Evolutionary conservation across 2,888 invertebrate species (phyloP).

Genomic region (Drosophila ustulata): DNA sequence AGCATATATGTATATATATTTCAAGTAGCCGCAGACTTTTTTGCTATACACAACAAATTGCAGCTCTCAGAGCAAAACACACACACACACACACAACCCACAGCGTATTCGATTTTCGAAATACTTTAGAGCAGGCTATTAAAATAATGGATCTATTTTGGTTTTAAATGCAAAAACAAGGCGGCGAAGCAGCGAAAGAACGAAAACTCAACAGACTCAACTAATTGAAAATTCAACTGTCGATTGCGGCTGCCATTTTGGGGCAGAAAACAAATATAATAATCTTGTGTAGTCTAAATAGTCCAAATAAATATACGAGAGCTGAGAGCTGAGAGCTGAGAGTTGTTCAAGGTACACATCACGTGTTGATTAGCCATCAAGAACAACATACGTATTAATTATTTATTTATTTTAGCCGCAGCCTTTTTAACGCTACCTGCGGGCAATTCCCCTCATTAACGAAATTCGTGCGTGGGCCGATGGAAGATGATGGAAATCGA

Average conservation of each 20-base stretch:
- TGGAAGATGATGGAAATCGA: slow-evolving; percentile 34
- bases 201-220: slow-evolving; percentile 38
- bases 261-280: slow-evolving; percentile 30
- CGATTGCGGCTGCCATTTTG: slow-evolving; percentile 58
- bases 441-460: slow-evolving; percentile 60
- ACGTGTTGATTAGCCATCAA: slow-evolving; percentile 67
- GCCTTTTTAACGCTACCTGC: slow-evolving; percentile 53
- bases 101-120: slow-evolving; percentile 64
- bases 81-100: neutral
- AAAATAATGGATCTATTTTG: slow-evolving; percentile 78
- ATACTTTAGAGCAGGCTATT: slow-evolving; percentile 75
- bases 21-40: slow-evolving; percentile 36
- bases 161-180: slow-evolving; percentile 47
- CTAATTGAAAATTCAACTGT: slow-evolving; percentile 38
- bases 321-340: neutral
- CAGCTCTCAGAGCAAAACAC: neutral
- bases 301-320: slow-evolving; percentile 46
- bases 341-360: slow-evolving; percentile 47
- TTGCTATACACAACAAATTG: slow-evolving; percentile 4
- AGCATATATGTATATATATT: slow-evolving; percentile 14
- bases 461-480: slow-evolving; percentile 36
- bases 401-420: slow-evolving; percentile 56
- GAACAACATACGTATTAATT: slow-evolving; percentile 5
- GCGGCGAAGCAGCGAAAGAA: slow-evolving; percentile 5
- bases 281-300: neutral